Base-by-base conservation (phyloP, 2,797 vertebrate genomes). In the Staurois parvus region DNA sequence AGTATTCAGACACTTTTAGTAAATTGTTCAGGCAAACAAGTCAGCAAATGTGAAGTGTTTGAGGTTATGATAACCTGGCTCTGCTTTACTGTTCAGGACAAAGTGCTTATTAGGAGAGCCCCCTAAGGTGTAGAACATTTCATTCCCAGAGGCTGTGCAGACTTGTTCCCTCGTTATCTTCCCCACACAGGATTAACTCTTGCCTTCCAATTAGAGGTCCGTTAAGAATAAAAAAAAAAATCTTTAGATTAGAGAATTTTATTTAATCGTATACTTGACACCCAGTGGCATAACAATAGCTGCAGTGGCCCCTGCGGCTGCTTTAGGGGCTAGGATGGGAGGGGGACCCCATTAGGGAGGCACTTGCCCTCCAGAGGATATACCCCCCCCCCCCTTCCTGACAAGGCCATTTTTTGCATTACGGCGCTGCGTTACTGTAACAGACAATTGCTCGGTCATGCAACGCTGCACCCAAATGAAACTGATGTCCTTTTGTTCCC, bases 21-120 rank as follows among this genome's bases (percentile, higher is more conserved):
- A 21, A 64, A 75, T 64, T 66, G 80, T 37, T 82, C 34, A 40
- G 70, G 9, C 48, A 72, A 73, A 81, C 52, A 42, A 73, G 56
- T 30, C 70, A 66, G 77, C 11, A 56, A n/a, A 72, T 67, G 70
- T 75, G 70, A 83, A 75, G 59, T 48, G 72, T 74, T 67, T 67
- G 72, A 75, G 72, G 81, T 83, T 83, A 75, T 75, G 4, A 45
- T 75, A 75, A 83, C 56, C 37, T 73, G 10, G 10, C 29, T 5
- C 59, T 9, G 32, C 45, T 1, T 45, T 64, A 32, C 42, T 1
- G 3, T 32, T 52, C 42, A 32, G 40, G 29, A 70, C 29, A 70
- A 70, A 70, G 66, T 30, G n/a, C 10, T 30, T 42, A 52, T 70
- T n/a, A 56, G 56, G 45, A 34, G 1, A 7, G 24, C 12, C 5